phyloP scores from a whole-genome alignment of 2,888 invertebrate species.

The Drosophila incognita region DNA sequence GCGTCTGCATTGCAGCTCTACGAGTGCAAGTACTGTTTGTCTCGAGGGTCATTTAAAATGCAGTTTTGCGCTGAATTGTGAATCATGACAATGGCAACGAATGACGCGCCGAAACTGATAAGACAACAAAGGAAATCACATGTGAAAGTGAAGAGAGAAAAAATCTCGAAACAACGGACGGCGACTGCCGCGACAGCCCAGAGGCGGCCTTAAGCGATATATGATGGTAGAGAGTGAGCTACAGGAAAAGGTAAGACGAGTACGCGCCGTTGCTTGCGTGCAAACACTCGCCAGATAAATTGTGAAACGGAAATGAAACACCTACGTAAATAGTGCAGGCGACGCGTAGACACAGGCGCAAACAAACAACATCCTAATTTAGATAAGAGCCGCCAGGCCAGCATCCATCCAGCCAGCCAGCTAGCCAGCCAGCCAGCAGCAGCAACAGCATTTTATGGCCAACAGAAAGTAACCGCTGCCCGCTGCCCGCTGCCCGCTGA shows the following conservation, averaged over 20 bases:
- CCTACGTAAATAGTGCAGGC: slow-evolving; percentile 81
- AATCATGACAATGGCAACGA: slow-evolving; percentile 48
- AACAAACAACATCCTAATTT: slow-evolving; percentile 81
- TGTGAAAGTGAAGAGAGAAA: slow-evolving; percentile 58
- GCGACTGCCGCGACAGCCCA: slow-evolving; percentile 8
- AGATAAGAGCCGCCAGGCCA: slow-evolving; percentile 72
- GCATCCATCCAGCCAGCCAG: slow-evolving; percentile 6
- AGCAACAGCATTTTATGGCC: slow-evolving; percentile 57
- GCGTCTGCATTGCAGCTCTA: slow-evolving; percentile 50
- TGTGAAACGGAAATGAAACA: slow-evolving; percentile 83
- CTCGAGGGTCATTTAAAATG: slow-evolving; percentile 45
- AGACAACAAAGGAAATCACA: slow-evolving; percentile 68
- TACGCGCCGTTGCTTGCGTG: slow-evolving; percentile 40
- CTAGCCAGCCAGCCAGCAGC: slow-evolving; percentile 13
- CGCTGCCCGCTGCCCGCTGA: slow-evolving; percentile 35
- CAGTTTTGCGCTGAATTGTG: slow-evolving; percentile 58
- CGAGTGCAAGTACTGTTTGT: slow-evolving; percentile 12
- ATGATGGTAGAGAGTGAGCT: slow-evolving; percentile 19
- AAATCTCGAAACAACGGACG: slow-evolving; percentile 29
- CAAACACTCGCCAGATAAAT: slow-evolving; percentile 75
- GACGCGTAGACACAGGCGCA: slow-evolving; percentile 78
- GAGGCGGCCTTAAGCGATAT: slow-evolving; percentile 21
- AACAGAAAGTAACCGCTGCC: slow-evolving; percentile 65
- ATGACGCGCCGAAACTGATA: slow-evolving; percentile 63
- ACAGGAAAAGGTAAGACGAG: slow-evolving; percentile 48